These are phyloP conservation scores for Pogonognathellus flavescens DNA, from an alignment of 1,140 invertebrate species.

Conservation along the genomic window DNA sequence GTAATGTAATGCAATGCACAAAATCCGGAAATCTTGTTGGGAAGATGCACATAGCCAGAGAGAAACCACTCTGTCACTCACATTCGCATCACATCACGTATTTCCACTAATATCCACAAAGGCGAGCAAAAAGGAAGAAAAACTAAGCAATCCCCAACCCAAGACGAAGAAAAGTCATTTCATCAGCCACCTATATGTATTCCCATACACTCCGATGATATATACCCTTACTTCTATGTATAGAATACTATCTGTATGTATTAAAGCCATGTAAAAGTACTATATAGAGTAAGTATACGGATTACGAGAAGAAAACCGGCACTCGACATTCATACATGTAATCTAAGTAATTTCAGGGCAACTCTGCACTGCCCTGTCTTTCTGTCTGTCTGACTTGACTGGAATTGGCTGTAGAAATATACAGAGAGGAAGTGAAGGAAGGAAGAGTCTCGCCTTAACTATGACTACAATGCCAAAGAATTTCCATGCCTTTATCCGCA, in stretches of 20 bases:
- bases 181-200: background rate
- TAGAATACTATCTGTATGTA: background rate
- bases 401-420: constrained; percentile 26
- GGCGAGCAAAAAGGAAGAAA: background rate
- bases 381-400: constrained; percentile 36
- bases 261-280: background rate
- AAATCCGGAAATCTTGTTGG: constrained; percentile 17
- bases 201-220: background rate
- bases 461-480: constrained; percentile 37
- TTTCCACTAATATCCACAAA: constrained; percentile 8
- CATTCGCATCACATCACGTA: constrained; percentile 18
- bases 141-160: background rate
- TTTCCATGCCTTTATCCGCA: background rate
- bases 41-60: constrained; percentile 27
- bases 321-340: constrained; percentile 47
- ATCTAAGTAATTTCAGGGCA: constrained; percentile 42
- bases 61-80: constrained; percentile 41
- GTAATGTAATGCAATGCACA: constrained; percentile 4
- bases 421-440: constrained; percentile 36
- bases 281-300: background rate
- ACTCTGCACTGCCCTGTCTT: constrained; percentile 17
- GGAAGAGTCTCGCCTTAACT: constrained; percentile 41
- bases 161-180: background rate
- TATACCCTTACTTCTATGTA: background rate
- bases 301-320: background rate